phyloP scores from a whole-genome alignment of 64 coral and sea anemone species.

The Trachythela sp. region DNA sequence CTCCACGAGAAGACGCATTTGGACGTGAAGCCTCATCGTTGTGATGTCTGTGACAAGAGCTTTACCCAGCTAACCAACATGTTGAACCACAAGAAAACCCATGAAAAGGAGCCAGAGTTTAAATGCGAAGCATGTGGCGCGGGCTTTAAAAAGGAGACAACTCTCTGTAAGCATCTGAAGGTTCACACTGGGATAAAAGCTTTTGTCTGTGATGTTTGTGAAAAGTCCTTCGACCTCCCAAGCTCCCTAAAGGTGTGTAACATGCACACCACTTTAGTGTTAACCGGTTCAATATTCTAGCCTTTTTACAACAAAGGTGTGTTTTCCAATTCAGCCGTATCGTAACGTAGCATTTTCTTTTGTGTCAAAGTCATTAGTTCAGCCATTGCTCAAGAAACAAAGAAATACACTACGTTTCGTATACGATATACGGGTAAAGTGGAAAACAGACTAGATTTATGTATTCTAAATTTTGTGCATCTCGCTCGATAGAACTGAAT shows the following conservation, averaged over 20 bases:
- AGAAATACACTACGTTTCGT: no score
- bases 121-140: not conserved
- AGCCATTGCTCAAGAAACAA: no score
- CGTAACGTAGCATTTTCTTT: no score
- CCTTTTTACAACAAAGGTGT: no score
- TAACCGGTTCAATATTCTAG: no score
- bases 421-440: no score
- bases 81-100: not conserved
- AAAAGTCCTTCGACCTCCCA: not conserved
- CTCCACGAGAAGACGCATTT: not conserved
- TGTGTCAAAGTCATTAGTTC: no score
- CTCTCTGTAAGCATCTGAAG: not conserved
- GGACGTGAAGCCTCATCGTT: not conserved
- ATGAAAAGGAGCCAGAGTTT: not conserved
- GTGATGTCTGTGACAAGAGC: not conserved
- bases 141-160: not conserved
- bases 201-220: not conserved
- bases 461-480: no score
- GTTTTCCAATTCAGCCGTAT: no score
- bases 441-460: no score
- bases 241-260: not conserved
- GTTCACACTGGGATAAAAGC: not conserved
- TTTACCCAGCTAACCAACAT: not conserved
- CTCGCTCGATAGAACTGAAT: no score
- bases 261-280: no score